A percentile compares a stretch with the other conserved stretches of the same genome.
Conservation (phyloP, 2,113 vertebrate genomes). For the Ancistrus triradiatus region DNA sequence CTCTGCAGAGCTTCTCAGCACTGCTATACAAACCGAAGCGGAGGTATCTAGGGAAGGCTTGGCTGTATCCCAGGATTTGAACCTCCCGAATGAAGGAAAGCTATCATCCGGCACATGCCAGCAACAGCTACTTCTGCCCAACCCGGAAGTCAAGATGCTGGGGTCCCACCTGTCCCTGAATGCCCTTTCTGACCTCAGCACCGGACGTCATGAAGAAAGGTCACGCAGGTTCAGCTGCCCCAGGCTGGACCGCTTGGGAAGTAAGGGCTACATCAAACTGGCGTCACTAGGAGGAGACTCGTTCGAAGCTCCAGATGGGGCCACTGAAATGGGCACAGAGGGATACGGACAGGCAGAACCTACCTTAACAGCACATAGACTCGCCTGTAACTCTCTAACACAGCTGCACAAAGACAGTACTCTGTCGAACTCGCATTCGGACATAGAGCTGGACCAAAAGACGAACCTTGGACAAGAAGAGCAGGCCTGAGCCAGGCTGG, state of each 20-base stretch:
- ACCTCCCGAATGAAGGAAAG: constrained; percentile 55
- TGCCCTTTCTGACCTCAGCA: constrained; percentile 62
- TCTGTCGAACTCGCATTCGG: neutral
- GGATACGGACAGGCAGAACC: constrained; percentile 39
- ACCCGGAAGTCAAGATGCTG: constrained; percentile 52
- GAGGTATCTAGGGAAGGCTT: constrained; percentile 27
- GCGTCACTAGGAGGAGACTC: constrained; percentile 80
- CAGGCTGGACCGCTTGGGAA: constrained; percentile 76
- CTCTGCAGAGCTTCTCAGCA: constrained; percentile 15
- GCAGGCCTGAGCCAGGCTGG: neutral
- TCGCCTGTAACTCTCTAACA: constrained; percentile 4
- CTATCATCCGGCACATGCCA: constrained; percentile 55
- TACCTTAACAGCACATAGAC: neutral
- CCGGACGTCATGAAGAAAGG: constrained; percentile 55
- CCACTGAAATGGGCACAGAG: neutral
- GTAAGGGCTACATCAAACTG: constrained; percentile 90
- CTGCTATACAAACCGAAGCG: constrained; percentile 31
- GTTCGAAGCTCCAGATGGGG: constrained; percentile 73
- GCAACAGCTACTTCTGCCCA: constrained; percentile 60
- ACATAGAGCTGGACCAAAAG: constrained; percentile 11
- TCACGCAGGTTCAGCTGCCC: constrained; percentile 79
- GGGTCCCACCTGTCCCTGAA: constrained; percentile 68
- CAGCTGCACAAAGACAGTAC: constrained; percentile 16
- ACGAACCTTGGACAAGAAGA: constrained; percentile 3
- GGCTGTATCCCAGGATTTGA: constrained; percentile 43